A percentile compares a stretch with the other conserved stretches of the same genome.
phyloP scores from a whole-genome alignment of 2,113 vertebrate genomes.

The Perccottus glenii region DNA sequence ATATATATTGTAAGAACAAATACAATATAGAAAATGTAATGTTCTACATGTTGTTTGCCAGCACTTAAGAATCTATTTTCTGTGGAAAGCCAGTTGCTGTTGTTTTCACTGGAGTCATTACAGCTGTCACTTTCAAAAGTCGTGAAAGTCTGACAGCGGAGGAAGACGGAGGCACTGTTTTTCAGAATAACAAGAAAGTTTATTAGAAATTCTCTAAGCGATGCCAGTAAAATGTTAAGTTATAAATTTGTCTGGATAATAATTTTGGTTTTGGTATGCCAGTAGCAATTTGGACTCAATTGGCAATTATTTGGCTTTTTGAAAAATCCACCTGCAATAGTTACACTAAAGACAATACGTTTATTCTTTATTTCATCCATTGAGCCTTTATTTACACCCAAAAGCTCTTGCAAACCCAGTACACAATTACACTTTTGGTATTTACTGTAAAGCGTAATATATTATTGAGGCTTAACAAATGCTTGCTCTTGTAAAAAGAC shows the following conservation, averaged over 20 bases:
- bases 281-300: too few relatives aligned
- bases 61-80: background rate
- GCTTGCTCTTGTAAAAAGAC: background rate
- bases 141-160: background rate
- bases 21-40: slow-evolving; percentile 3
- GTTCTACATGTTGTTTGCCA: background rate
- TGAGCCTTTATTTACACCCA: too few relatives aligned
- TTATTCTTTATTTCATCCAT: too few relatives aligned
- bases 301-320: too few relatives aligned
- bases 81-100: slow-evolving; percentile 2
- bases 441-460: background rate
- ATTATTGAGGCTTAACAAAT: slow-evolving; percentile 6
- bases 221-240: slow-evolving; percentile 3
- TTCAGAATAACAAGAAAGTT: slow-evolving; percentile 6
- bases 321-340: too few relatives aligned
- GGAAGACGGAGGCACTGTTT: slow-evolving; percentile 3
- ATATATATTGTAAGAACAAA: background rate
- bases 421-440: background rate
- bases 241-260: background rate
- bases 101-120: slow-evolving; percentile 13
- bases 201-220: slow-evolving; percentile 6
- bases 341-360: too few relatives aligned
- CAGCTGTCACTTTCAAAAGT: slow-evolving; percentile 7
- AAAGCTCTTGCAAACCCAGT: too few relatives aligned
- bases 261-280: background rate